Evolutionary conservation across 2,113 vertebrate genomes (phyloP), one percentile per base, ranked within the genome.

Genomic region (Mandrillus leucophaeus): DNA sequence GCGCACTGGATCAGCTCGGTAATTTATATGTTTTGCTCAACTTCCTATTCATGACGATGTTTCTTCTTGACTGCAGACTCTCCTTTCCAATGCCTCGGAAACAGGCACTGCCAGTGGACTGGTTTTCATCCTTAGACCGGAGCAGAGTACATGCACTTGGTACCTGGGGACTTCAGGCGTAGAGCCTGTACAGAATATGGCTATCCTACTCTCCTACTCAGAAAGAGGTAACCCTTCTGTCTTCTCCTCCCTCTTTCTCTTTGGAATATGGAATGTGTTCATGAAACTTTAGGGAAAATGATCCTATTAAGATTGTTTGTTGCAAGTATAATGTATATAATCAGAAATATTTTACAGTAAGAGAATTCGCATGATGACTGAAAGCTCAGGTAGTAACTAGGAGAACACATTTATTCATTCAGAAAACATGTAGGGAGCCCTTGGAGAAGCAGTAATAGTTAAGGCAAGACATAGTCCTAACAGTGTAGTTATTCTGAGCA

Each of bases 21-120:
- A n/a, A 22, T 87, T 52, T 11, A 12, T 82, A 3, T 59, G 27
- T 57, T 43, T 40, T 52, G 87, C 32, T 93, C 22, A 35, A 1
- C 3, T 80, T 40, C 27, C 16, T 57, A 5, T 80, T 73, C 20
- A 7, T 16, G 10, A 43, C 61, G 86, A 32, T 61, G 88, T 55
- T 70, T 75, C 27, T 93, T 91, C 30, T 8, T 86, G 14, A 95
- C 90, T 93, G 38, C 97, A 99, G 99, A 93, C 97, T 6, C 97
- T 98, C 0, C 98, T 57, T 3, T 70, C 35, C 4, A 99, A 98
- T 86, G 97, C 88, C 32, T 99, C 99, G 0, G 98, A 98, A 86
- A 99, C 98, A 0, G 99, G 99, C 6, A 98, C 86, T 6, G 99
- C 99, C 98, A 97, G 68, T 1, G 99, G 99, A 4, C 98, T 99